These are phyloP conservation scores for Calidris pugnax DNA, from an alignment of 2,113 vertebrate genomes.

Conservation along the genomic window DNA sequence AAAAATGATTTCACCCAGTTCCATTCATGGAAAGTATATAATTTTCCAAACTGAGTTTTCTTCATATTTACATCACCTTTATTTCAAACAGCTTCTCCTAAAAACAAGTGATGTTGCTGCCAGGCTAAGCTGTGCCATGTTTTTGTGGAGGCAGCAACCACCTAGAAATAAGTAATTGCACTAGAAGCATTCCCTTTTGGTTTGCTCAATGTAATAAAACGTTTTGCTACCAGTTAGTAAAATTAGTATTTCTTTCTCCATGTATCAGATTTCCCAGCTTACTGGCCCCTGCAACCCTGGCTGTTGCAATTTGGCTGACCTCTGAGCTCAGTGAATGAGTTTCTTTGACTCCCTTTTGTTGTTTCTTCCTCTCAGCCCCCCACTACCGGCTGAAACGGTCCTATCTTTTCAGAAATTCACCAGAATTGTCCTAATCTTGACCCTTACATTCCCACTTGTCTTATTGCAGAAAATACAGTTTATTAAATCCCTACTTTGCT, in stretches of 20 bases:
- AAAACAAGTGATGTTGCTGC: neutral
- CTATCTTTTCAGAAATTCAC: neutral
- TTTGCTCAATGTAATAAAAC: neutral
- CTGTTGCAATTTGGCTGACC: neutral
- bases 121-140: neutral
- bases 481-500: neutral
- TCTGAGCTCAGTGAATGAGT: neutral
- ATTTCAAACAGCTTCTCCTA: neutral
- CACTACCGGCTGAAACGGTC: neutral
- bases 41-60: neutral
- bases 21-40: neutral
- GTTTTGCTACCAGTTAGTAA: neutral
- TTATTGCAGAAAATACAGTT: neutral
- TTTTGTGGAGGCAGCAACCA: neutral
- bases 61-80: neutral
- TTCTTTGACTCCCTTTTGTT: neutral
- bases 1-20: neutral
- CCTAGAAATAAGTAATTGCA: neutral
- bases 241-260: neutral
- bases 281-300: rapidly evolving
- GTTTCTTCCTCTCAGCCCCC: neutral
- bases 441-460: neutral
- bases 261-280: neutral
- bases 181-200: neutral
- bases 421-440: neutral